These are phyloP conservation scores for Tinea pellionella DNA, from an alignment of 2,888 invertebrate species.

Conservation along the genomic window DNA sequence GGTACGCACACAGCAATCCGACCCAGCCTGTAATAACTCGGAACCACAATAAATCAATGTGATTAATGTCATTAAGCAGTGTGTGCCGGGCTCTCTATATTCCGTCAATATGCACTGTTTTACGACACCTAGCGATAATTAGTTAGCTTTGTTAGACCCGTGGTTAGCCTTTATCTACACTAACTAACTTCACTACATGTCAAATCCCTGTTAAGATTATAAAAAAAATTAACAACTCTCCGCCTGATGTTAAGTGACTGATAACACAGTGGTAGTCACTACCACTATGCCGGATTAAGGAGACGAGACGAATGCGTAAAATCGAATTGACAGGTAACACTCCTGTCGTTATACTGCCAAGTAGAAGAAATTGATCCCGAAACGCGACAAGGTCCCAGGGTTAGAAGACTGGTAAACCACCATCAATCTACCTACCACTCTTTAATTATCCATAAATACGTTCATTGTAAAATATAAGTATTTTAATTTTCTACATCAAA, in stretches of 20 bases:
- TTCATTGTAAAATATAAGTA: not conserved
- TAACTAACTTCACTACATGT: not conserved
- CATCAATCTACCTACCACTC: no score
- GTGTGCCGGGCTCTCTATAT: conserved; percentile 70
- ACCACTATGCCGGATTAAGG: no score
- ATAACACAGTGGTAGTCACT: no score
- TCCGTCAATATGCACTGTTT: conserved; percentile 71
- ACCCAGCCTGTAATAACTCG: conserved; percentile 68
- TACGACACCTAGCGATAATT: conserved; percentile 68
- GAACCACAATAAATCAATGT: conserved; percentile 71
- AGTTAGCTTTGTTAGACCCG: conserved; percentile 67
- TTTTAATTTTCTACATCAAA: conserved; percentile 26
- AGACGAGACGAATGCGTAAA: no score
- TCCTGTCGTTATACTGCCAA: no score
- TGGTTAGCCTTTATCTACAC: conserved; percentile 20
- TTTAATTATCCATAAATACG: not conserved
- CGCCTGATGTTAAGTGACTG: no score
- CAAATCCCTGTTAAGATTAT: not conserved
- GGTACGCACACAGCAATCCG: conserved; percentile 4
- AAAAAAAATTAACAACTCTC: no score
- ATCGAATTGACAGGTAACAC: no score
- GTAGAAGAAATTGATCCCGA: no score
- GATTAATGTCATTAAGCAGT: conserved; percentile 71
- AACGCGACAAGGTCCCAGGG: no score
- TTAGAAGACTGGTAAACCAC: no score